A percentile compares a stretch with the other conserved stretches of the same genome.
Conservation (phyloP, 1,140 invertebrate species). For the Drosophila setifemur region DNA sequence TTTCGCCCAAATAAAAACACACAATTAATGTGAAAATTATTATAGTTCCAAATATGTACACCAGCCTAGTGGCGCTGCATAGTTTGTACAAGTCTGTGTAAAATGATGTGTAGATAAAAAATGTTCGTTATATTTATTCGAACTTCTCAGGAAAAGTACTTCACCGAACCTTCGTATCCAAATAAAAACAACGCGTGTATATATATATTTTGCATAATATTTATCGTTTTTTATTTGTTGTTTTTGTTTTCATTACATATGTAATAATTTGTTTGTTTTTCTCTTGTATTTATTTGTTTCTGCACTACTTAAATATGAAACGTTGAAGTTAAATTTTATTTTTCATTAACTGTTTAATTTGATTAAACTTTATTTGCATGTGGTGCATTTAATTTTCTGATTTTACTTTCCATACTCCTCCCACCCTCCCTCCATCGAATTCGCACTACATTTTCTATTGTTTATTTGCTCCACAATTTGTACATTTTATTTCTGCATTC, state of each 20-base stretch:
- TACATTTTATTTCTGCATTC: constrained; percentile 74
- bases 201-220: constrained; percentile 75
- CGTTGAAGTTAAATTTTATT: constrained; percentile 74
- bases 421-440: constrained; percentile 9
- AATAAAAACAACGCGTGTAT: constrained; percentile 13
- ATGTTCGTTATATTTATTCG: no score
- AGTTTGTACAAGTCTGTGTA: no score
- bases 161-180: no score
- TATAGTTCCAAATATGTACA: no score
- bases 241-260: constrained; percentile 70
- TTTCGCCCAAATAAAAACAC: no score
- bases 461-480: constrained; percentile 74
- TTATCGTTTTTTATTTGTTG: constrained; percentile 61
- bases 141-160: no score
- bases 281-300: constrained; percentile 62
- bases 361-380: constrained; percentile 68
- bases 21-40: no score
- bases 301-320: constrained; percentile 81
- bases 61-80: no score
- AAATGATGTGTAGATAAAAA: no score
- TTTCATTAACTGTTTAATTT: constrained; percentile 72
- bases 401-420: constrained; percentile 2
- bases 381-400: constrained; percentile 46
- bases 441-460: constrained; percentile 47
- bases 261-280: constrained; percentile 57